Percentiles rank a stretch among this genome's conserved stretches.
Conservation (phyloP, 2,797 vertebrate genomes). For the Loris lydekkerianus region DNA sequence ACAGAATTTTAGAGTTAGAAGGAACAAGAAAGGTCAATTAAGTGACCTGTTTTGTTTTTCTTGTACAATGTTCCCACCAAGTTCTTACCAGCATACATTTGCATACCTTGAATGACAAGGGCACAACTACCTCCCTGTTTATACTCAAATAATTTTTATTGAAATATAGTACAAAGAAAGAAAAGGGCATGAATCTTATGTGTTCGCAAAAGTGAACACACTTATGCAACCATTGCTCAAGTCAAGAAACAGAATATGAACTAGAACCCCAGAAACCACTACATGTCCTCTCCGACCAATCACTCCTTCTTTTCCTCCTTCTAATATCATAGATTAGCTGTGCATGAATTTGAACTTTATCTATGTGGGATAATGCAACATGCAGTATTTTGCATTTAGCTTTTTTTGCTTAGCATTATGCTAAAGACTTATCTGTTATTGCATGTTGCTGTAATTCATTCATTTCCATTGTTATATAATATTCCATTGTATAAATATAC, state of each 20-base stretch:
- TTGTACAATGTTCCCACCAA: neutral
- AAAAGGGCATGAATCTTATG: neutral
- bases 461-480: neutral
- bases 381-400: neutral
- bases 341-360: neutral
- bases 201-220: neutral
- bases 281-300: neutral
- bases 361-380: neutral
- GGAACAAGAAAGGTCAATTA: neutral
- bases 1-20: slow-evolving; percentile 11
- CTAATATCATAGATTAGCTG: neutral
- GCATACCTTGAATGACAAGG: neutral
- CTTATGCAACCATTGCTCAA: neutral
- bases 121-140: neutral
- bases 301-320: neutral
- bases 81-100: neutral
- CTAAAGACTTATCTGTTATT: neutral
- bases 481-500: neutral
- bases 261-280: neutral
- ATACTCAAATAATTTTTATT: neutral
- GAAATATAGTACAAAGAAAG: neutral
- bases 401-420: neutral
- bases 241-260: neutral
- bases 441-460: neutral
- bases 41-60: neutral